Percentiles rank a stretch among this genome's conserved stretches.
Evolutionary conservation across 30 jellyfish, hydroid and myxozoan genomes (phyloP).

Genomic region (Aurelia aurita): DNA sequence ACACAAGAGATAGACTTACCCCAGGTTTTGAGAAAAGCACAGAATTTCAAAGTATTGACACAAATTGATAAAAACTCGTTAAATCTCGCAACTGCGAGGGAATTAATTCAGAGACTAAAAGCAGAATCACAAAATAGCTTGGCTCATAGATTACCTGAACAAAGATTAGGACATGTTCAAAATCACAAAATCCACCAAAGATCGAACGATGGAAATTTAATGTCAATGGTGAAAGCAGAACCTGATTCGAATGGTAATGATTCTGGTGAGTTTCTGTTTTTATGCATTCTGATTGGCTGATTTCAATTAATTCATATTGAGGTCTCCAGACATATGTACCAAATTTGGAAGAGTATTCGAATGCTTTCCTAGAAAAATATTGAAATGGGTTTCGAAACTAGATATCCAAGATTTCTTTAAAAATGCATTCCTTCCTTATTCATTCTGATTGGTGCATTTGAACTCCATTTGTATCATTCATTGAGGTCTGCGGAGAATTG

Average conservation of each 20-base stretch:
- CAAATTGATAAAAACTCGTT: conserved; percentile 49
- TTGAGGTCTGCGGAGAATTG: no score
- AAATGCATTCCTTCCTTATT: no score
- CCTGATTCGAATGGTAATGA: conserved; percentile 52
- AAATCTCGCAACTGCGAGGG: conserved; percentile 65
- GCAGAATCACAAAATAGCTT: conserved; percentile 17
- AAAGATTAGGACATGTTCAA: conserved; percentile 17
- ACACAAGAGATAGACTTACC: conserved; percentile 16
- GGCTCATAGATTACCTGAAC: conserved; percentile 52
- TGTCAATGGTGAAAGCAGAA: conserved; percentile 16
- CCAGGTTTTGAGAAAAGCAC: conserved; percentile 36
- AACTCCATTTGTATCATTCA: no score
- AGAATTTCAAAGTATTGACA: conserved; percentile 43
- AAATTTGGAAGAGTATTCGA: no score
- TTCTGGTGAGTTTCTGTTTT: conserved; percentile 50
- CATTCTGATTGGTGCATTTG: no score
- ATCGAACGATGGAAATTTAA: neutral
- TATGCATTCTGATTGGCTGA: no score
- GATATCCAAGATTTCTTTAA: no score
- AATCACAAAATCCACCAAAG: conserved; percentile 9
- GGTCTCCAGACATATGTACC: no score
- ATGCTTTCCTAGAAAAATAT: no score
- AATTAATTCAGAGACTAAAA: conserved; percentile 56
- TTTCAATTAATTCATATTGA: neutral
- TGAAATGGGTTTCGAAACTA: no score